Percentiles rank a stretch among this genome's conserved stretches.
phyloP scores from a whole-genome alignment of 2,113 vertebrate genomes.

The Corynorhinus townsendii region DNA sequence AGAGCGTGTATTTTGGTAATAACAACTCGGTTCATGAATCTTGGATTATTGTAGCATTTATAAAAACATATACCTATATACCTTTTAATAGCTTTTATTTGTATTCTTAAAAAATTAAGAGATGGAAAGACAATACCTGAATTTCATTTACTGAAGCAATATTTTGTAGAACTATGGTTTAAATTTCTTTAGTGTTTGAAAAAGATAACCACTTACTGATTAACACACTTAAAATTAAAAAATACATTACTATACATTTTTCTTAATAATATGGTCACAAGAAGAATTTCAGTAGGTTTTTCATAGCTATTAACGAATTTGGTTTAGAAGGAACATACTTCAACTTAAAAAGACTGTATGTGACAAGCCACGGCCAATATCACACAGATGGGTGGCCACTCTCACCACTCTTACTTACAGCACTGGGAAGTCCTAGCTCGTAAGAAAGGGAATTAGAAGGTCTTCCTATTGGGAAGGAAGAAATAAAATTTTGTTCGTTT shows the following conservation, averaged over 20 bases:
- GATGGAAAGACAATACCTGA: background rate
- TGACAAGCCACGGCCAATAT: background rate
- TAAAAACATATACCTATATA: background rate
- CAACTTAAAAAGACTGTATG: background rate
- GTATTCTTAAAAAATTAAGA: background rate
- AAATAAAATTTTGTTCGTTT: background rate
- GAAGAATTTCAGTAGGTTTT: background rate
- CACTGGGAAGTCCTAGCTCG: background rate
- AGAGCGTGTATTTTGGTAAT: conserved; percentile 19
- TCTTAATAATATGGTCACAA: background rate
- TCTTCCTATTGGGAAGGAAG: background rate
- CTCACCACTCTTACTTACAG: background rate
- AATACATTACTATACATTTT: background rate
- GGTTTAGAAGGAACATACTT: background rate
- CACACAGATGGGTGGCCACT: background rate
- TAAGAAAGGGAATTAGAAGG: background rate
- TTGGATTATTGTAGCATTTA: conserved; percentile 1
- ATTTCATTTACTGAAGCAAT: background rate
- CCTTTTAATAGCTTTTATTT: background rate
- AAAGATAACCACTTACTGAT: background rate
- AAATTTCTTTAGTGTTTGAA: background rate
- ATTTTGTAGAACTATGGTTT: background rate
- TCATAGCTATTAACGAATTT: background rate
- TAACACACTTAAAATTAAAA: background rate
- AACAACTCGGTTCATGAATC: background rate